phyloP scores from a whole-genome alignment of 2,888 invertebrate genomes.

The Pyralis farinalis region DNA sequence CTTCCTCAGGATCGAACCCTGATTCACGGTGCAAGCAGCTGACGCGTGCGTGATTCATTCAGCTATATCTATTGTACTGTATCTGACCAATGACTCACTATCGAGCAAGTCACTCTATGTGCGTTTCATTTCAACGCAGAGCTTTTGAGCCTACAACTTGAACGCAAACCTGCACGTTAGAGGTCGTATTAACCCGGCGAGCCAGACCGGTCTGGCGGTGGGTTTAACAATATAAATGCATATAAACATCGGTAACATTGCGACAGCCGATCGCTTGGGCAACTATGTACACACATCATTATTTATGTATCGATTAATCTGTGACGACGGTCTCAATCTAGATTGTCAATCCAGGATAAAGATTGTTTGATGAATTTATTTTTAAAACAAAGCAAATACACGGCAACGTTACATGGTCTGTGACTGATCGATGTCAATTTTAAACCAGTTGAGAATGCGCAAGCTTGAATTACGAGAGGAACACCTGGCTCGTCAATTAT shows the following conservation, averaged over 20 bases:
- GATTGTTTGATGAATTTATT: too few species aligned
- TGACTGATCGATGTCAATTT: too few species aligned
- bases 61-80: constrained; percentile 19
- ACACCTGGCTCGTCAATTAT: too few species aligned
- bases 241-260: constrained; percentile 11
- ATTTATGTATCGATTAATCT: background rate
- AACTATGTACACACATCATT: background rate
- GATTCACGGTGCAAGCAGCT: constrained; percentile 33
- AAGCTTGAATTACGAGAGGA: too few species aligned
- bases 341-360: background rate
- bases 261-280: constrained; percentile 12
- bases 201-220: constrained; percentile 18
- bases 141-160: constrained; percentile 7
- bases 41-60: constrained; percentile 30
- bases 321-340: background rate
- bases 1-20: constrained; percentile 28
- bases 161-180: constrained; percentile 30
- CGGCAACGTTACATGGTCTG: too few species aligned
- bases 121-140: background rate
- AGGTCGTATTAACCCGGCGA: constrained; percentile 22
- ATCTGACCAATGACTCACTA: constrained; percentile 37
- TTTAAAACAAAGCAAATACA: too few species aligned
- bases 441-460: too few species aligned
- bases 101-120: constrained; percentile 18
- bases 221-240: constrained; percentile 13